These are phyloP conservation scores for Rostratula benghalensis DNA, from an alignment of 2,113 vertebrate species.

Conservation along the genomic window DNA sequence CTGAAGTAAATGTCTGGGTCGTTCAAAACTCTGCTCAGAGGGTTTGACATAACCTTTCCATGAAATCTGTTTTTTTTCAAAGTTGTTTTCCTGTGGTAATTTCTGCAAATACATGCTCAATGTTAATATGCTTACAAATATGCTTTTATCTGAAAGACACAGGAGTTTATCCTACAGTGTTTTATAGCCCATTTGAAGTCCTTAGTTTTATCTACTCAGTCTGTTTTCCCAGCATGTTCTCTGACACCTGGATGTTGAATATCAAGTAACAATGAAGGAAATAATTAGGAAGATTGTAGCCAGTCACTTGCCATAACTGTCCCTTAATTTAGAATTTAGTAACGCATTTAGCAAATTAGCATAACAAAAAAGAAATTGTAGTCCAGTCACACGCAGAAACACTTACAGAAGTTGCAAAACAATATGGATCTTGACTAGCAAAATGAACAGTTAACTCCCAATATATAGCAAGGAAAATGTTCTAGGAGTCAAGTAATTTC, in stretches of 20 bases:
- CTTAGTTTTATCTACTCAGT: neutral
- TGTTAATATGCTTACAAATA: neutral
- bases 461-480: neutral
- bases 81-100: neutral
- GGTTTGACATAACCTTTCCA: neutral
- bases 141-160: neutral
- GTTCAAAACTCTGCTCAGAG: neutral
- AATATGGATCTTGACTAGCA: neutral
- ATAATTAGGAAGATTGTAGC: neutral
- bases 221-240: neutral
- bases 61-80: neutral
- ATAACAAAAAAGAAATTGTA: neutral
- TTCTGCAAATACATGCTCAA: neutral
- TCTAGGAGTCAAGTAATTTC: neutral
- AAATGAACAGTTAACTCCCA: neutral
- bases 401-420: neutral
- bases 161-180: neutral
- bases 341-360: neutral
- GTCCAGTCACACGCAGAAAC: neutral
- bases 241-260: neutral
- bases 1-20: neutral
- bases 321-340: neutral
- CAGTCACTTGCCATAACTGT: neutral
- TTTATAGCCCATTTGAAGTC: neutral
- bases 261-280: neutral